Percentiles rank a stretch among this genome's conserved stretches.
Evolutionary conservation across 2,797 vertebrate genomes (phyloP).

Genomic region (Podargus strigoides): DNA sequence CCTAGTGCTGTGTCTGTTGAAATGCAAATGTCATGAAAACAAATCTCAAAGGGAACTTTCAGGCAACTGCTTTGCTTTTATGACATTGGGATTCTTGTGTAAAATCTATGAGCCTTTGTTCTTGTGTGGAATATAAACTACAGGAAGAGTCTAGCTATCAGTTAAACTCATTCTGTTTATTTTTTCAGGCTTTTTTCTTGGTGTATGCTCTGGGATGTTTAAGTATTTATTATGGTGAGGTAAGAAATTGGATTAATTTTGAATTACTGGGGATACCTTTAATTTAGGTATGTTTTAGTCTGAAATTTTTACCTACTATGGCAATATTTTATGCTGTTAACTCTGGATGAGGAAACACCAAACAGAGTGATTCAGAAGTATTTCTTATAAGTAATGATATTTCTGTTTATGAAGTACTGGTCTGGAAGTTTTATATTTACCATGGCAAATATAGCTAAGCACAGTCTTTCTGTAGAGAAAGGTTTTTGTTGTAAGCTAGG

Average conservation of each 20-base stretch:
- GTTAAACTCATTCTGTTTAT: not conserved
- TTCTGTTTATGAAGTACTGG: not conserved
- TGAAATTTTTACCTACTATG: not conserved
- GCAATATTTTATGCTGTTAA: not conserved
- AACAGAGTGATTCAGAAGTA: not conserved
- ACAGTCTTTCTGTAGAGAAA: not conserved
- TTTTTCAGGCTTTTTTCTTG: slow-evolving; percentile 89
- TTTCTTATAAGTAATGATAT: not conserved
- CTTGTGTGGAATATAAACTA: not conserved
- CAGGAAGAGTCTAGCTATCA: not conserved
- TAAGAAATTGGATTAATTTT: slow-evolving; percentile 57
- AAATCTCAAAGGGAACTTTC: not conserved
- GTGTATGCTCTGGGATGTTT: slow-evolving; percentile 89
- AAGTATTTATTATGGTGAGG: slow-evolving; percentile 82
- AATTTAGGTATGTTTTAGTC: not conserved
- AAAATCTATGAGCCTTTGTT: not conserved
- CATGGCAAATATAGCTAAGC: not conserved
- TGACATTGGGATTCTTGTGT: not conserved
- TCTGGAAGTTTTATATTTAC: not conserved
- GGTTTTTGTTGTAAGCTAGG: not conserved
- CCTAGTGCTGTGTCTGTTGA: not conserved
- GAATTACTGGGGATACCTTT: not conserved
- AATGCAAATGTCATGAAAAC: not conserved
- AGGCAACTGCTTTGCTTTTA: not conserved
- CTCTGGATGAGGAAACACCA: not conserved